These are phyloP conservation scores for Callyntrura sp. DNA, from an alignment of 2,888 invertebrate genomes.

Conservation along the genomic window DNA sequence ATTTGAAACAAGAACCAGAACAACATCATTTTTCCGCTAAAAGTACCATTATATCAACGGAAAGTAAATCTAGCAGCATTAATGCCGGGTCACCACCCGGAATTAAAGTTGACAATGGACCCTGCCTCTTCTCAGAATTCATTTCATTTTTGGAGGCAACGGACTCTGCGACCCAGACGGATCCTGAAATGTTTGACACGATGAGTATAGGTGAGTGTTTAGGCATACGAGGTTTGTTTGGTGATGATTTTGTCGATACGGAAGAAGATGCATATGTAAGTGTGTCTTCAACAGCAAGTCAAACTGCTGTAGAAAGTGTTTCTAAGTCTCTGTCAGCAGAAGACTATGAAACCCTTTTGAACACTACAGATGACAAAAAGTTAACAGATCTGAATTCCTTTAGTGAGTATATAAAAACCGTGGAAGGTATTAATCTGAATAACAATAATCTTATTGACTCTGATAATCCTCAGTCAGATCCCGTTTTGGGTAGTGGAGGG, in stretches of 20 bases:
- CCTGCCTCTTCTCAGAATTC: slow-evolving; percentile 50
- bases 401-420: slow-evolving; percentile 44
- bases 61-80: neutral
- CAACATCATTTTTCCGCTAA: too few relatives aligned
- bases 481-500: neutral
- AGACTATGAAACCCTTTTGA: slow-evolving; percentile 68
- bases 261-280: slow-evolving; percentile 60
- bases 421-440: neutral
- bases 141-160: slow-evolving; percentile 73
- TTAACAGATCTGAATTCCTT: neutral
- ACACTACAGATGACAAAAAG: slow-evolving; percentile 45
- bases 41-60: neutral
- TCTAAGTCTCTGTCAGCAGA: slow-evolving; percentile 71
- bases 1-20: neutral
- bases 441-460: neutral
- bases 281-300: slow-evolving; percentile 75
- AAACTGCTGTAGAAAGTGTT: slow-evolving; percentile 68
- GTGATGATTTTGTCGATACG: slow-evolving; percentile 10
- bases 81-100: neutral
- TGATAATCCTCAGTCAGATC: neutral
- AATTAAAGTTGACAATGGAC: slow-evolving; percentile 53
- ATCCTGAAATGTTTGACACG: slow-evolving; percentile 68
- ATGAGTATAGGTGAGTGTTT: slow-evolving; percentile 46
- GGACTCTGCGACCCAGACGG: slow-evolving; percentile 70
- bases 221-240: slow-evolving; percentile 47